phyloP scores from a whole-genome alignment of 2,888 invertebrate genomes.

The Pseudolycoriella hygida region DNA sequence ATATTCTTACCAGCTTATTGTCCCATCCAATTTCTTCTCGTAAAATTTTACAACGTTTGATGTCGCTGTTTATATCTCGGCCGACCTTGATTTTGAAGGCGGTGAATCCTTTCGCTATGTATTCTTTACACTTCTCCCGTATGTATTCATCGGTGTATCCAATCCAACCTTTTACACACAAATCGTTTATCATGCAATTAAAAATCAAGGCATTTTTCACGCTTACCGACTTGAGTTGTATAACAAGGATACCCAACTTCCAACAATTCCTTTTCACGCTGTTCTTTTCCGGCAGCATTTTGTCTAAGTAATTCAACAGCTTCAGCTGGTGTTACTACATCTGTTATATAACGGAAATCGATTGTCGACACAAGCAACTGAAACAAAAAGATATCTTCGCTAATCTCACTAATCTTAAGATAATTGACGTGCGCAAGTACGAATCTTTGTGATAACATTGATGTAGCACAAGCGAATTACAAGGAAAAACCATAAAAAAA shows the following conservation, averaged over 20 bases:
- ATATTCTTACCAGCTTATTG: slow-evolving; percentile 49
- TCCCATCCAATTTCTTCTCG: slow-evolving; percentile 60
- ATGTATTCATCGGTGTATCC: slow-evolving; percentile 69
- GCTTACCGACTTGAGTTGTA: slow-evolving; percentile 64
- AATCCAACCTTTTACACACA: slow-evolving; percentile 50
- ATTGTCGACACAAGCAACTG: slow-evolving; percentile 62
- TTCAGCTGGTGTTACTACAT: slow-evolving; percentile 67
- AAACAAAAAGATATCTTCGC: slow-evolving; percentile 6
- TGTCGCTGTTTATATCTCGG: slow-evolving; percentile 55
- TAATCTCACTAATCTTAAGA: too few species aligned
- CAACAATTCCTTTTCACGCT: slow-evolving; percentile 42
- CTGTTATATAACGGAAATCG: slow-evolving; percentile 71
- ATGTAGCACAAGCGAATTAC: too few species aligned
- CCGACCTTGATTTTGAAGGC: slow-evolving; percentile 89
- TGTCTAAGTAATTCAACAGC: slow-evolving; percentile 50
- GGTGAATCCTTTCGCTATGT: slow-evolving; percentile 54
- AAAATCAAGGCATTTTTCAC: slow-evolving; percentile 6
- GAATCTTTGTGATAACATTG: too few species aligned
- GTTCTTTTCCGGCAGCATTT: slow-evolving; percentile 36
- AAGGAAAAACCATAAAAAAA: too few species aligned
- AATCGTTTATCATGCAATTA: slow-evolving; percentile 1
- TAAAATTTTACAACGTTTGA: slow-evolving; percentile 50
- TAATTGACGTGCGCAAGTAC: too few species aligned
- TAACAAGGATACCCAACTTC: slow-evolving; percentile 66
- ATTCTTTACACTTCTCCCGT: slow-evolving; percentile 47